Evolutionary conservation across 2,888 invertebrate species (phyloP).

Genomic region (Rhamnusium bicolor): DNA sequence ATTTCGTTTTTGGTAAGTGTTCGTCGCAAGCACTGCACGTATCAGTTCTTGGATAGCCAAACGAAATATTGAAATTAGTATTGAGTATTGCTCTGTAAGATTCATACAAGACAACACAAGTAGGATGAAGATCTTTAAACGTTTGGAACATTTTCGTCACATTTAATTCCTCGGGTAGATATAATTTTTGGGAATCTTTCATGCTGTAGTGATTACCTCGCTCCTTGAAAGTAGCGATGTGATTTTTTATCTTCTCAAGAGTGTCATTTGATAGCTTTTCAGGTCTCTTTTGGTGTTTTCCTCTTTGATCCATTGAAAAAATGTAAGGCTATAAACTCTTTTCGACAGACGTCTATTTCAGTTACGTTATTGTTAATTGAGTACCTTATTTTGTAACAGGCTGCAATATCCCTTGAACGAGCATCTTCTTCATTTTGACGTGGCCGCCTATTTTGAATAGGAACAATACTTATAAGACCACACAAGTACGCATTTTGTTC

Average conservation of each 20-base stretch:
- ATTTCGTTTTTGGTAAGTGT: background rate
- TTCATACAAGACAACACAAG: background rate
- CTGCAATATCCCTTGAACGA: too few species aligned
- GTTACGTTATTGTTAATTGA: too few species aligned
- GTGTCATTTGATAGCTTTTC: conserved; percentile 22
- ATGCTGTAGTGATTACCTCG: conserved; percentile 50
- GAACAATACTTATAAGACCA: too few species aligned
- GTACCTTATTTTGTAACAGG: too few species aligned
- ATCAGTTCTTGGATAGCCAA: too few species aligned
- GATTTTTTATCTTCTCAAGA: conserved; percentile 30
- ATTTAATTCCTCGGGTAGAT: too few species aligned
- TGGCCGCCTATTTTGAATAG: too few species aligned
- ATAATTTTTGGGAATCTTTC: conserved; percentile 49
- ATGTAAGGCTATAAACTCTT: too few species aligned
- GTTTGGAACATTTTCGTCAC: conserved; percentile 27
- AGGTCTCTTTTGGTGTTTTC: conserved; percentile 21
- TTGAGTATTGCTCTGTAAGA: background rate
- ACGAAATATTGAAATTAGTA: too few species aligned
- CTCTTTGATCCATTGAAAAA: conserved; percentile 27
- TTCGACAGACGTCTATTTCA: background rate
- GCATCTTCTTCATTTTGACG: too few species aligned
- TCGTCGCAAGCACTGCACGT: too few species aligned
- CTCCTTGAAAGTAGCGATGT: conserved; percentile 54
- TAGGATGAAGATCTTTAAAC: background rate
- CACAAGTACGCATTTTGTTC: too few species aligned